phyloP scores from a whole-genome alignment of 2,888 invertebrate species.

The Dolichopus griseipennis region DNA sequence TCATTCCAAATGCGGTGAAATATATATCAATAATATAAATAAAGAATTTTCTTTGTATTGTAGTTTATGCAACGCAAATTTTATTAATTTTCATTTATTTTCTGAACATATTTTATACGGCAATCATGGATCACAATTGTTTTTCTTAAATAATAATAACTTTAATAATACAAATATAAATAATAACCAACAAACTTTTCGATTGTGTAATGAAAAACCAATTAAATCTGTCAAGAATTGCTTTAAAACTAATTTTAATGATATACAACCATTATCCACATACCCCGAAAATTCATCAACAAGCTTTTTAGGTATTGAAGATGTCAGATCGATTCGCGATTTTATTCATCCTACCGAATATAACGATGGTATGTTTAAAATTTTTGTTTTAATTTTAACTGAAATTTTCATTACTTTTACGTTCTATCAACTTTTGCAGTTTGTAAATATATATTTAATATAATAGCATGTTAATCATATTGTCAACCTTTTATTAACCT shows the following conservation, averaged over 20 bases:
- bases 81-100: constrained; percentile 3
- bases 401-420: too few relatives aligned
- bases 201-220: background rate
- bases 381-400: too few relatives aligned
- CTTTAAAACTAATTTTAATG: background rate
- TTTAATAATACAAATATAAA: background rate
- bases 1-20: constrained; percentile 10
- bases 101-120: constrained; percentile 3
- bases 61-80: constrained; percentile 8
- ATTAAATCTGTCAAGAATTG: background rate
- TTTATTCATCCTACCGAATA: background rate
- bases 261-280: background rate
- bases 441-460: too few relatives aligned
- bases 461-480: too few relatives aligned
- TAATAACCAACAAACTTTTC: background rate
- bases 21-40: constrained; percentile 2
- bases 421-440: too few relatives aligned
- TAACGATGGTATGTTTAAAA: too few relatives aligned
- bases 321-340: background rate
- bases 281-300: background rate
- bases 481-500: too few relatives aligned
- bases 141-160: background rate
- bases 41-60: constrained; percentile 8
- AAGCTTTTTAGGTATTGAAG: background rate
- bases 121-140: background rate